phyloP scores from a whole-genome alignment of 2,113 vertebrate species.

The Drymodes brunneopygia region DNA sequence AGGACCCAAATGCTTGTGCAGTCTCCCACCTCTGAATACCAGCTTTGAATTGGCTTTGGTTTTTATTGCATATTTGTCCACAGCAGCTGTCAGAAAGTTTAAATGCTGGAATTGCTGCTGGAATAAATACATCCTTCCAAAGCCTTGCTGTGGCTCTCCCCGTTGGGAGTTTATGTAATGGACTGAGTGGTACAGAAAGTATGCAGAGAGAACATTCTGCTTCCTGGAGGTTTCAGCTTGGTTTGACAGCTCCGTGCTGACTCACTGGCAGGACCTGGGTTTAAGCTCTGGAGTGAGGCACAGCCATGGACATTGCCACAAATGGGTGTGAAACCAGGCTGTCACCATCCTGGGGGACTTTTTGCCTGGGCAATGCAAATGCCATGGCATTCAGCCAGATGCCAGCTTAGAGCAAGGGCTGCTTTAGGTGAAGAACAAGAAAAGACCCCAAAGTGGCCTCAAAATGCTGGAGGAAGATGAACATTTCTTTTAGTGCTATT shows the following conservation, averaged over 20 bases:
- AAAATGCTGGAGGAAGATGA: not conserved
- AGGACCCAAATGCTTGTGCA: not conserved
- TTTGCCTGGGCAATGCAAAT: not conserved
- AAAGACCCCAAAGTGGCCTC: not conserved
- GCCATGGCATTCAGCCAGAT: not conserved
- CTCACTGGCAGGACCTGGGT: not conserved
- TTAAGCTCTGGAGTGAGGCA: not conserved
- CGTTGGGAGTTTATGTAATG: constrained; percentile 44
- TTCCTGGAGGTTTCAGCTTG: not conserved
- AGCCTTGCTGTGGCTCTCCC: constrained; percentile 11
- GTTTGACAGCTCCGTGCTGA: constrained; percentile 50
- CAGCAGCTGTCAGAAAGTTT: constrained; percentile 59
- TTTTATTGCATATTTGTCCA: constrained; percentile 10
- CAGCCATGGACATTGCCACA: not conserved
- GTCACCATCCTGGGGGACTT: not conserved
- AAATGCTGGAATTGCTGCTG: constrained; percentile 52
- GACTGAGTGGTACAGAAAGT: constrained; percentile 23
- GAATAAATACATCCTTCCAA: constrained; percentile 51
- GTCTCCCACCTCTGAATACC: not conserved
- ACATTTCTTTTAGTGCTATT: not conserved
- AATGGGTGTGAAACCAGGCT: constrained; percentile 10
- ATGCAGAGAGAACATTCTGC: constrained; percentile 14
- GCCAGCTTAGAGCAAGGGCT: not conserved
- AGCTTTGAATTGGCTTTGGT: constrained; percentile 17
- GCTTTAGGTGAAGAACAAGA: not conserved